A percentile compares a stretch with the other conserved stretches of the same genome.
Conservation (phyloP, 2,888 invertebrate species). For the Polietes domitor region DNA sequence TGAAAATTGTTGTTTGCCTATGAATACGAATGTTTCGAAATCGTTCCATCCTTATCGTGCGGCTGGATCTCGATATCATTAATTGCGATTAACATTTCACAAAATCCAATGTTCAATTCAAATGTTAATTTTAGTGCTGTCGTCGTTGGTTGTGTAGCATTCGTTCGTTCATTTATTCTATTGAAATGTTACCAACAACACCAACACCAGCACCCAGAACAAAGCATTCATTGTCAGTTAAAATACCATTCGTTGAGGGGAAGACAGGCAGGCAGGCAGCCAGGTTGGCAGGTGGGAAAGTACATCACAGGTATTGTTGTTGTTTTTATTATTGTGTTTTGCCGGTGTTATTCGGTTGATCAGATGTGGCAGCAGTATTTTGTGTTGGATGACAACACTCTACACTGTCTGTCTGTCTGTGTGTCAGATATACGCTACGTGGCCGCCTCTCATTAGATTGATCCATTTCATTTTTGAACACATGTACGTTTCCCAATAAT, state of each 20-base stretch:
- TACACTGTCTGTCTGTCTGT: too few relatives aligned
- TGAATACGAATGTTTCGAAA: neutral
- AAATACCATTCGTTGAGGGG: neutral
- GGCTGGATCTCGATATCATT: neutral
- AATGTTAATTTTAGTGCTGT: slow-evolving; percentile 1
- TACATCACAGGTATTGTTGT: too few relatives aligned
- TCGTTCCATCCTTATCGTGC: neutral
- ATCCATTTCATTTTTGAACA: too few relatives aligned
- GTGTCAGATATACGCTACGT: too few relatives aligned
- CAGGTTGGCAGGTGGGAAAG: too few relatives aligned
- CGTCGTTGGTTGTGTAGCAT: neutral
- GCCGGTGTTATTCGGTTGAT: too few relatives aligned
- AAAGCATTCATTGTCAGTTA: neutral
- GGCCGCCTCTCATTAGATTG: too few relatives aligned
- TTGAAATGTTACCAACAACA: slow-evolving; percentile 2
- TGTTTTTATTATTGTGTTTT: too few relatives aligned
- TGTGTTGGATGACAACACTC: too few relatives aligned
- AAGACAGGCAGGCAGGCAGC: neutral
- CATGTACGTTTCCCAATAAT: too few relatives aligned
- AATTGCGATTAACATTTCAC: slow-evolving; percentile 9
- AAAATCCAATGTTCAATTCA: neutral
- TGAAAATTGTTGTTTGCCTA: neutral
- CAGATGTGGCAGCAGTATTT: too few relatives aligned
- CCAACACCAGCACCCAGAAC: too few relatives aligned
- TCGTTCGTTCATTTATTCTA: slow-evolving; percentile 7